These are phyloP conservation scores for Proteles cristata DNA, from an alignment of 2,113 vertebrate genomes.

Conservation along the genomic window DNA sequence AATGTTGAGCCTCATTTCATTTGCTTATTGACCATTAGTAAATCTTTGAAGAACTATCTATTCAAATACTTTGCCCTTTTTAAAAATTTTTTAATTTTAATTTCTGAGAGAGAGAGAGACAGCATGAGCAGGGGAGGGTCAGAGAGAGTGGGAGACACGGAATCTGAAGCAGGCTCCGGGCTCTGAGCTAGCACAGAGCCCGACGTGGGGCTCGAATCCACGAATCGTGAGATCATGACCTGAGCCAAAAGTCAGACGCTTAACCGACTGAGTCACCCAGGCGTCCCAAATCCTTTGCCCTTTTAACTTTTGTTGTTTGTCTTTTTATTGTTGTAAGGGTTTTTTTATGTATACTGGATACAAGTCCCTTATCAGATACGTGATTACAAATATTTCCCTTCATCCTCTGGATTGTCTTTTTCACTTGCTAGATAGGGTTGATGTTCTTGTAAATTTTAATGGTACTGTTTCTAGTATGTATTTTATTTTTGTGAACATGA, in stretches of 20 bases:
- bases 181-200: too few relatives aligned
- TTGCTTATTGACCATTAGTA: not conserved
- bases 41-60: not conserved
- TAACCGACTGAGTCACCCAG: too few relatives aligned
- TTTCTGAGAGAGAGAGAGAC: too few relatives aligned
- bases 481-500: not conserved
- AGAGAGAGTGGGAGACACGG: too few relatives aligned
- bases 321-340: conserved; percentile 1
- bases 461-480: not conserved
- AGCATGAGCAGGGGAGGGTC: too few relatives aligned
- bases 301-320: not conserved
- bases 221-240: too few relatives aligned
- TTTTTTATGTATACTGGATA: not conserved
- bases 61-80: not conserved
- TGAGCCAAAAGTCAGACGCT: too few relatives aligned
- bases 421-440: not conserved
- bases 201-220: too few relatives aligned
- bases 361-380: not conserved
- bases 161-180: too few relatives aligned
- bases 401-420: not conserved
- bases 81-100: too few relatives aligned
- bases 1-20: not conserved
- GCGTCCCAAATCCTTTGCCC: not conserved
- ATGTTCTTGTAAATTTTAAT: not conserved
- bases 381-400: conserved; percentile 18